These are phyloP conservation scores for Alloscopus bannaensis DNA, from an alignment of 2,888 invertebrate species.

Conservation along the genomic window DNA sequence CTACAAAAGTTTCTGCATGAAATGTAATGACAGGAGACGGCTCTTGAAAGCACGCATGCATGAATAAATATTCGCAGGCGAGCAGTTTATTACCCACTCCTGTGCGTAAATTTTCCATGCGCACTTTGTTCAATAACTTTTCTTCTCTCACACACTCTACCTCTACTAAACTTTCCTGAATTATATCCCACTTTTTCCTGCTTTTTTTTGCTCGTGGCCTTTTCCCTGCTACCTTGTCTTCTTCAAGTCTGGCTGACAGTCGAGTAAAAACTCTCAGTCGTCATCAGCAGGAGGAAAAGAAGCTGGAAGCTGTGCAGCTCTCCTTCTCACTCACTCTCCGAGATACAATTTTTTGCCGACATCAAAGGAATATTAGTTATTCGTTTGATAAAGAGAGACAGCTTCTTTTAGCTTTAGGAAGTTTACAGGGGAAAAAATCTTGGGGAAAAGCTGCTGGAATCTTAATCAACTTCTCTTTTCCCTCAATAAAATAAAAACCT, in stretches of 20 bases:
- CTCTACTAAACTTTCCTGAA: background rate
- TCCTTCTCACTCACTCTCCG: too few relatives aligned
- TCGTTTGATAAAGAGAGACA: conserved; percentile 28
- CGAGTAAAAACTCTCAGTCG: conserved; percentile 37
- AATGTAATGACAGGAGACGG: conserved; percentile 60
- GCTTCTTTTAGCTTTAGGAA: background rate
- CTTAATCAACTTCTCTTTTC: conserved; percentile 53
- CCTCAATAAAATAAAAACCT: conserved; percentile 26
- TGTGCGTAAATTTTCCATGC: conserved; percentile 57
- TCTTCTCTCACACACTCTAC: background rate
- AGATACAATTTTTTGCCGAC: conserved; percentile 51
- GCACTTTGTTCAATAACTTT: conserved; percentile 21
- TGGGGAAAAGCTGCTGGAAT: conserved; percentile 49
- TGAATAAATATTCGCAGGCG: conserved; percentile 65
- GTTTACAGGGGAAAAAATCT: too few relatives aligned
- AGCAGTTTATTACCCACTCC: conserved; percentile 56
- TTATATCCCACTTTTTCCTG: background rate
- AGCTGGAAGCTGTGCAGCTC: conserved; percentile 20
- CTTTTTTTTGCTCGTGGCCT: background rate
- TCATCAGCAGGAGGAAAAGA: conserved; percentile 26
- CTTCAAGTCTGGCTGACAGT: conserved; percentile 9
- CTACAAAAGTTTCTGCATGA: conserved; percentile 54
- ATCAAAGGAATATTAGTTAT: conserved; percentile 54
- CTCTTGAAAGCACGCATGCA: conserved; percentile 62
- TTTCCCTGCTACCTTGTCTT: conserved; percentile 20